A percentile compares a stretch with the other conserved stretches of the same genome.
Conservation (phyloP, 2,113 vertebrate species). For the Rhodinocichla rosea region DNA sequence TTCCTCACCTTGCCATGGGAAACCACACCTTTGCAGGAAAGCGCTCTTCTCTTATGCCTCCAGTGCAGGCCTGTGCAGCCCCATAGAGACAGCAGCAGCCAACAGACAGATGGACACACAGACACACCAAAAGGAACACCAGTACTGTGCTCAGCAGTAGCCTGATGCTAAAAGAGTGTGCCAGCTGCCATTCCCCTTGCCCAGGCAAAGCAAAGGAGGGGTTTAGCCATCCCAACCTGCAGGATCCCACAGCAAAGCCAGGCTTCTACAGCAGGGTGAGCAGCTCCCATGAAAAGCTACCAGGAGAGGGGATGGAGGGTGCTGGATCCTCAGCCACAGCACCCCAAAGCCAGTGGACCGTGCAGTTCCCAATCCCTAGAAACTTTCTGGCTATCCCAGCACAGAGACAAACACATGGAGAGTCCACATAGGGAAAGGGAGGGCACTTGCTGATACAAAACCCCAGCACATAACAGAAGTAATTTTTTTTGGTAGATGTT, state of each 20-base stretch:
- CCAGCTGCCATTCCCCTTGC: constrained; percentile 47
- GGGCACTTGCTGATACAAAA: neutral
- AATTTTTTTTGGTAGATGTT: neutral
- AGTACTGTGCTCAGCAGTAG: neutral
- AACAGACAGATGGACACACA: neutral
- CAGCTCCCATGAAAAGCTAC: neutral
- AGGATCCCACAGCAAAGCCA: neutral
- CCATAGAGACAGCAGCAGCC: neutral
- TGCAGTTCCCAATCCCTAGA: fast-evolving
- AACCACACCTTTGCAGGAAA: neutral
- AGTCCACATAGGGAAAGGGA: neutral
- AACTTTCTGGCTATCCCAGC: neutral
- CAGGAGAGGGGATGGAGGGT: neutral
- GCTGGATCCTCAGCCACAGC: neutral
- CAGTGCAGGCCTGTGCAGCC: neutral
- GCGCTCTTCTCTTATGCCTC: neutral
- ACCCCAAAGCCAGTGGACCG: neutral
- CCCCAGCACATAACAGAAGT: neutral
- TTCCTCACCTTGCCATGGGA: neutral
- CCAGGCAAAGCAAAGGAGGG: neutral
- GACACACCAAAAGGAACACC: constrained; percentile 8
- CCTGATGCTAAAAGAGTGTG: neutral
- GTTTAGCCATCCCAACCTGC: neutral
- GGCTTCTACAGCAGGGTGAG: neutral
- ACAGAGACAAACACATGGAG: neutral